Percentiles rank a stretch among this genome's conserved stretches.
These are phyloP conservation scores for Passer domesticus DNA, from an alignment of 2,113 vertebrate species.

Conservation along the genomic window DNA sequence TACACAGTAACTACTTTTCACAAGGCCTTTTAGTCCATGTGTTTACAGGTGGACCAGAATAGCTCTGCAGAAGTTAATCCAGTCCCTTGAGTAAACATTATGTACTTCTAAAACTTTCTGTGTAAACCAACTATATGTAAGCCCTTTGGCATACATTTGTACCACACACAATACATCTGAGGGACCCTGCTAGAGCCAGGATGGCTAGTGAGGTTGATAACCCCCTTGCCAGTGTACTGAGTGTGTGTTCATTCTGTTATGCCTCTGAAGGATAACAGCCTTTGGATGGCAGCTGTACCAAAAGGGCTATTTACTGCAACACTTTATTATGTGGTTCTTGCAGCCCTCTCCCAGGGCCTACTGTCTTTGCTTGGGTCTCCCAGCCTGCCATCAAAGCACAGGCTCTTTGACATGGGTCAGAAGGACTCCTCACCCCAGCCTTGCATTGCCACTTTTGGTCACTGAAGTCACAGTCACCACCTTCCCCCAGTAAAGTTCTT, in stretches of 20 bases:
- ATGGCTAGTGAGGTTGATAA: background rate
- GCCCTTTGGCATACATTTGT: background rate
- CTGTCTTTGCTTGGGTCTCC: background rate
- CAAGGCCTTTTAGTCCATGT: slow-evolving; percentile 10
- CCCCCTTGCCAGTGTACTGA: background rate
- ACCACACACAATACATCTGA: background rate
- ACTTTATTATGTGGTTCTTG: background rate
- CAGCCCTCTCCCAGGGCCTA: background rate
- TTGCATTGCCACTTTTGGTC: background rate
- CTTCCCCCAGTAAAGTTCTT: background rate
- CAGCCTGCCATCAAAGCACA: background rate
- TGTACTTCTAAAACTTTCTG: background rate
- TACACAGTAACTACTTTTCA: slow-evolving; percentile 15
- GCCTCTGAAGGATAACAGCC: background rate
- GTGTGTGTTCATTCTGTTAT: background rate
- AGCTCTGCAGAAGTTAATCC: slow-evolving; percentile 38
- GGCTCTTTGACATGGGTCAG: background rate
- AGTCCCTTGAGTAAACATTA: slow-evolving; percentile 36
- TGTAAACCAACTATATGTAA: slow-evolving; percentile 21
- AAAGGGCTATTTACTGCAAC: background rate
- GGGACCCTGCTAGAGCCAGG: background rate
- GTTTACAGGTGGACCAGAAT: slow-evolving; percentile 56
- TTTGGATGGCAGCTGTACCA: background rate
- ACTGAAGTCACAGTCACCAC: background rate
- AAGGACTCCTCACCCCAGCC: background rate